A percentile compares a stretch with the other conserved stretches of the same genome.
Evolutionary conservation across 2,888 invertebrate species (phyloP).

Genomic region (Heliconius aoede): DNA sequence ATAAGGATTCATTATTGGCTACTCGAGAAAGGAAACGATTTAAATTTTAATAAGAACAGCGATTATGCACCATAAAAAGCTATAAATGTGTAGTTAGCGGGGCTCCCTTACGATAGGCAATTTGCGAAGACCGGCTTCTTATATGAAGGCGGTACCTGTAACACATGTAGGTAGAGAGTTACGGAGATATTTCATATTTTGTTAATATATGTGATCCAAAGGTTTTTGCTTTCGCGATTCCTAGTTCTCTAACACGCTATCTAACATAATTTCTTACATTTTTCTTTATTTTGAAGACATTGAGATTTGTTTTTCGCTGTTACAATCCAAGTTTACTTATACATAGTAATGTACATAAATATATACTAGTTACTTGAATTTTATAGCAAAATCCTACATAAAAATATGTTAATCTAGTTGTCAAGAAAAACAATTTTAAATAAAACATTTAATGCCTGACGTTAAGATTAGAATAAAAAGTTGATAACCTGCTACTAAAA

Average conservation of each 20-base stretch:
- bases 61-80: slow-evolving; percentile 79
- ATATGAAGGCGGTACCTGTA: slow-evolving; percentile 18
- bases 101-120: slow-evolving; percentile 62
- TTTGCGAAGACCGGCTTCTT: slow-evolving; percentile 52
- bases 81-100: slow-evolving; percentile 78
- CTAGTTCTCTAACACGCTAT: not conserved
- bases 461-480: no score
- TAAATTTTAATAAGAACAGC: slow-evolving; percentile 81
- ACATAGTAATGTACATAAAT: no score
- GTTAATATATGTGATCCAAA: not conserved
- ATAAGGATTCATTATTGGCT: slow-evolving; percentile 62
- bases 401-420: no score
- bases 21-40: slow-evolving; percentile 75
- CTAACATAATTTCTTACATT: not conserved
- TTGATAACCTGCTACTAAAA: no score
- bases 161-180: slow-evolving; percentile 10
- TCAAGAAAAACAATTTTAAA: no score
- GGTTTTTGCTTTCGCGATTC: not conserved
- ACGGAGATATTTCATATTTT: slow-evolving; percentile 6
- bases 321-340: no score
- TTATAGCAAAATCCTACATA: no score
- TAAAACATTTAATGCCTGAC: no score
- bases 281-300: not conserved
- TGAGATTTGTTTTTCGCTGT: not conserved
- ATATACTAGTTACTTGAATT: no score